Evolutionary conservation across 2,797 vertebrate species (phyloP).

Genomic region (Schizothorax lantsangensis): DNA sequence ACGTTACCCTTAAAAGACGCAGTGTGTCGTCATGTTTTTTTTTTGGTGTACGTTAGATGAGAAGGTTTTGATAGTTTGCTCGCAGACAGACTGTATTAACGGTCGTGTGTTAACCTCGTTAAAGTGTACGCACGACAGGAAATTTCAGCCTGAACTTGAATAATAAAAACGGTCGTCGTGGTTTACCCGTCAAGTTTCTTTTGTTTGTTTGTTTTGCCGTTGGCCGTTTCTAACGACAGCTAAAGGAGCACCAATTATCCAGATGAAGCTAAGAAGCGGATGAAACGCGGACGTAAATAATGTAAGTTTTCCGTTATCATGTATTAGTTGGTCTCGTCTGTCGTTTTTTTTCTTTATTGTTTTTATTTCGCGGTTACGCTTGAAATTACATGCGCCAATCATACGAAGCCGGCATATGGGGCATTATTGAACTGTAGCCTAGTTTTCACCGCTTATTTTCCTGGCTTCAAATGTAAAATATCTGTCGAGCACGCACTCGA

Average conservation of each 20-base stretch:
- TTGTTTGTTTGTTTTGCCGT: slow-evolving; percentile 30
- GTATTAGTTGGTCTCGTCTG: neutral
- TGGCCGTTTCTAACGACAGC: slow-evolving; percentile 23
- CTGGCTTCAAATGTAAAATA: slow-evolving; percentile 25
- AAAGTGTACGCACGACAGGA: slow-evolving; percentile 50
- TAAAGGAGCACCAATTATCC: slow-evolving; percentile 17
- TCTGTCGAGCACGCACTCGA: slow-evolving; percentile 8
- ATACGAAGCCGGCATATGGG: slow-evolving; percentile 10
- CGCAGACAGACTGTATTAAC: slow-evolving; percentile 29
- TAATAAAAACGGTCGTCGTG: slow-evolving; percentile 5
- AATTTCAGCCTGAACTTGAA: slow-evolving; percentile 53
- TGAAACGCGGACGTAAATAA: neutral
- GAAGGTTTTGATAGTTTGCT: slow-evolving; percentile 17
- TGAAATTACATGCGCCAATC: neutral
- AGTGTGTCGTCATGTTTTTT: slow-evolving; percentile 27
- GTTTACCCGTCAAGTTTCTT: slow-evolving; percentile 36
- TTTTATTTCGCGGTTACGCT: slow-evolving; percentile 16
- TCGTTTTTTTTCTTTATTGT: neutral
- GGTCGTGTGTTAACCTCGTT: slow-evolving; percentile 39
- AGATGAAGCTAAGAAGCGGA: slow-evolving; percentile 26
- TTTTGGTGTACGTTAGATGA: neutral
- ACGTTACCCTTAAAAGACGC: neutral
- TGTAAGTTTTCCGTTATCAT: slow-evolving; percentile 31
- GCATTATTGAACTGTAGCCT: slow-evolving; percentile 29
- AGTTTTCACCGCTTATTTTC: slow-evolving; percentile 28